Evolutionary conservation across 2,113 vertebrate genomes (phyloP).

Genomic region (Apistogramma diplotaenia): DNA sequence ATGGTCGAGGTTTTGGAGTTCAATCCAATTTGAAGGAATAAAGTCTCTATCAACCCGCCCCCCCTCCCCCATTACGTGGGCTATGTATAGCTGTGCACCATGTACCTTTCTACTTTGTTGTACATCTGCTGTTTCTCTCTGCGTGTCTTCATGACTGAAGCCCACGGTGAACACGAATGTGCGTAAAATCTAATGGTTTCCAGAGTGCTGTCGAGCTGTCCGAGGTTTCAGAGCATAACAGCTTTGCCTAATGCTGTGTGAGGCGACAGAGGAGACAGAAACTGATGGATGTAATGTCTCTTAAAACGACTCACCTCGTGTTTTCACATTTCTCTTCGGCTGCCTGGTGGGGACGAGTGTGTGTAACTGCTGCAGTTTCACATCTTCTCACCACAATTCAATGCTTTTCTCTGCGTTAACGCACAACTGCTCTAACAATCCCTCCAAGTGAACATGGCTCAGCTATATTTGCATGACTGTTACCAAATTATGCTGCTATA

Average conservation of each 20-base stretch:
- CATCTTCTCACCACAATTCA: background rate
- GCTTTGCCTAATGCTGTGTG: slow-evolving; percentile 27
- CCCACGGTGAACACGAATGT: background rate
- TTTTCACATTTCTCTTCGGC: slow-evolving; percentile 6
- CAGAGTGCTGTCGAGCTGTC: slow-evolving; percentile 22
- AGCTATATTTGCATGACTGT: background rate
- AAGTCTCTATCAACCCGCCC: background rate
- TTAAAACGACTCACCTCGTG: slow-evolving; percentile 13
- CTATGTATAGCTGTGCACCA: slow-evolving; percentile 3
- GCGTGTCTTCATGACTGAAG: background rate
- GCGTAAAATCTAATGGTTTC: slow-evolving; percentile 29
- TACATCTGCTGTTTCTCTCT: slow-evolving; percentile 3
- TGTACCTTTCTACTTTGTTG: background rate
- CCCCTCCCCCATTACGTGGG: too few species aligned
- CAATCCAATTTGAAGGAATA: background rate
- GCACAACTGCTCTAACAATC: background rate
- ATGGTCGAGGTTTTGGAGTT: background rate
- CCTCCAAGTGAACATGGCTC: background rate
- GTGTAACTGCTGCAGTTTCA: slow-evolving; percentile 4
- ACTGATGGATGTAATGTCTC: slow-evolving; percentile 11
- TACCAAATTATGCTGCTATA: background rate
- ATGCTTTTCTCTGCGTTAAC: background rate
- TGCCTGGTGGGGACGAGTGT: background rate
- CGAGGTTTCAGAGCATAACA: slow-evolving; percentile 13
- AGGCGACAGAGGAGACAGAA: background rate